Evolutionary conservation across 1,140 invertebrate species (phyloP).

Genomic region (Drosophila eugracilis): DNA sequence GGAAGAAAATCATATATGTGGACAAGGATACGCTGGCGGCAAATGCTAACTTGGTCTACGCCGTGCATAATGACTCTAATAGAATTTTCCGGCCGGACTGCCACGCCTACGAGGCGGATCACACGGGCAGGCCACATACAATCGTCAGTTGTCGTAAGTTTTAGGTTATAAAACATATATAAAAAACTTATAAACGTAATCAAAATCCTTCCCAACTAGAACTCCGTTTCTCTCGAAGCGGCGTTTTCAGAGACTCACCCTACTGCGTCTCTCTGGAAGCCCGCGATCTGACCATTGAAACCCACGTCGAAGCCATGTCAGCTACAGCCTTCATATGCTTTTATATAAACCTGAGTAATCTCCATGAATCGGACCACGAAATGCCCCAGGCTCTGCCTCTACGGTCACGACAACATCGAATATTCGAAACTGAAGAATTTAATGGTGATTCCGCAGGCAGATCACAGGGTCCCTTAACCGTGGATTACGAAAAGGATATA

Average conservation of each 20-base stretch:
- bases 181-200: not conserved
- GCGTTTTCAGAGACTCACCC: constrained; percentile 57
- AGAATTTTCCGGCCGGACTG: constrained; percentile 64
- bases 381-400: constrained; percentile 56
- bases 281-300: constrained; percentile 61
- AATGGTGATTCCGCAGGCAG: constrained; percentile 4
- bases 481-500: constrained; percentile 77
- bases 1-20: constrained; percentile 76
- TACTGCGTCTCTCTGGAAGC: constrained; percentile 74
- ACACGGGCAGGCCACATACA: constrained; percentile 71
- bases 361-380: constrained; percentile 64
- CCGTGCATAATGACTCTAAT: constrained; percentile 68
- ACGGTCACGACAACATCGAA: constrained; percentile 49
- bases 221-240: constrained; percentile 64
- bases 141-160: constrained; percentile 82
- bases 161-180: not conserved
- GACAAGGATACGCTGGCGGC: constrained; percentile 77
- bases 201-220: constrained; percentile 37
- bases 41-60: constrained; percentile 68
- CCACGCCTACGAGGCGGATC: constrained; percentile 81
- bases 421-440: constrained; percentile 52
- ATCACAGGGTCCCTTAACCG: not conserved
- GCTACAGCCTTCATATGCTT: constrained; percentile 70
- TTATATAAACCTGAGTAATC: constrained; percentile 53
- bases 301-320: constrained; percentile 24